Conservation (phyloP, 2,113 vertebrate genomes). For the Amphiprion ocellaris region DNA sequence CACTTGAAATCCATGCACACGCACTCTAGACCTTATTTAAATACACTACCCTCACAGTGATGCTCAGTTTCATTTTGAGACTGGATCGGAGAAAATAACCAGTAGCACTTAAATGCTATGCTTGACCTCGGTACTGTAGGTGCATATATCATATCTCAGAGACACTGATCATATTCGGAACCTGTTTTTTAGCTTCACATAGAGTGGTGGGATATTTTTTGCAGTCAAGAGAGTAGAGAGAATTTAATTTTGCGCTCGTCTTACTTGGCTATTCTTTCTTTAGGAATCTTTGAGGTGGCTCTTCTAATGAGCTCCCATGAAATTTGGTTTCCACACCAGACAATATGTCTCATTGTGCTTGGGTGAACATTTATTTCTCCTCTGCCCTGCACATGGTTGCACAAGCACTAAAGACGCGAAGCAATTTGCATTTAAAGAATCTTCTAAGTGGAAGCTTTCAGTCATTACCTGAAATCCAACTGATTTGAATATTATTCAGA, state of each 20-base stretch:
- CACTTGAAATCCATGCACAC: background rate
- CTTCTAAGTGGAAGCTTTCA: constrained; percentile 14
- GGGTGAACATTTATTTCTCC: constrained; percentile 56
- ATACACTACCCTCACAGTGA: constrained; percentile 3
- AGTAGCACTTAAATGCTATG: background rate
- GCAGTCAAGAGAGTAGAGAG: constrained; percentile 27
- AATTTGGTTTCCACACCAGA: constrained; percentile 82
- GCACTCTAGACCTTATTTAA: constrained; percentile 28
- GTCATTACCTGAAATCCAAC: constrained; percentile 17
- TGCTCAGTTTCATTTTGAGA: constrained; percentile 27
- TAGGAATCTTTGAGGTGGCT: constrained; percentile 79
- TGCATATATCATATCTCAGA: constrained; percentile 24
- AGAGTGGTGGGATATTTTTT: constrained; percentile 28
- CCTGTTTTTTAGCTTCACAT: constrained; percentile 50
- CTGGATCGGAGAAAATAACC: constrained; percentile 2
- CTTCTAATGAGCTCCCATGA: constrained; percentile 88
- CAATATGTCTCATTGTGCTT: constrained; percentile 75
- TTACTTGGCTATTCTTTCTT: constrained; percentile 66
- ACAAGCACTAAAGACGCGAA: constrained; percentile 9
- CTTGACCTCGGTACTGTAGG: constrained; percentile 28
- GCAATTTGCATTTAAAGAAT: constrained; percentile 32
- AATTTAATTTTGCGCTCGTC: constrained; percentile 59
- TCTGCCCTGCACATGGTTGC: constrained; percentile 1
- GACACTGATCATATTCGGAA: constrained; percentile 18
- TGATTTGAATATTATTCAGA: constrained; percentile 16